Evolutionary conservation across 2,888 invertebrate species (phyloP).

Genomic region (Drosophila phalerata): DNA sequence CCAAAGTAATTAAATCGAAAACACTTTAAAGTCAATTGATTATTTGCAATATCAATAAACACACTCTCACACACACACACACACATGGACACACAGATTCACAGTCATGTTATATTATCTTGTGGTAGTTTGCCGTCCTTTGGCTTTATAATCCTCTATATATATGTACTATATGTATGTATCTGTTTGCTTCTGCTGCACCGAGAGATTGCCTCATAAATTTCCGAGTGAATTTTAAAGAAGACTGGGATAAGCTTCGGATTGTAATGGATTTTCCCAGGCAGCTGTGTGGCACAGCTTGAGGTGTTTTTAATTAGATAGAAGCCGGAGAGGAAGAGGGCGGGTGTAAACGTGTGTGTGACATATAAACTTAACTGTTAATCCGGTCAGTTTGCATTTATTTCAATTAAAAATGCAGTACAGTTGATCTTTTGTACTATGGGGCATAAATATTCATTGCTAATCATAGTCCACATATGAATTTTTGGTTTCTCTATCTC

Average conservation of each 20-base stretch:
- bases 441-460: constrained; percentile 64
- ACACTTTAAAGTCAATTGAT: constrained; percentile 48
- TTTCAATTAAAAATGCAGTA: constrained; percentile 63
- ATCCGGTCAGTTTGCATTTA: constrained; percentile 54
- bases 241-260: constrained; percentile 5
- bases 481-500: constrained; percentile 4
- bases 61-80: not conserved
- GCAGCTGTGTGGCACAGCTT: constrained; percentile 35
- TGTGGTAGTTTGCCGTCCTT: constrained; percentile 6
- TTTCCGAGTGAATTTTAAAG: constrained; percentile 40
- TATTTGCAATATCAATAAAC: constrained; percentile 43
- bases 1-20: constrained; percentile 45
- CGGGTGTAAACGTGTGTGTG: constrained; percentile 14
- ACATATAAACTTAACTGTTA: constrained; percentile 23
- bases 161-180: not conserved
- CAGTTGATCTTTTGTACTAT: constrained; percentile 10
- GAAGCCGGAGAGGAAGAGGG: constrained; percentile 4
- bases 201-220: constrained; percentile 47
- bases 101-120: not conserved
- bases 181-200: constrained; percentile 1
- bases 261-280: constrained; percentile 8
- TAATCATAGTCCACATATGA: constrained; percentile 48
- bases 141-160: not conserved
- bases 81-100: not conserved
- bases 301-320: constrained; percentile 60